Percentiles rank a stretch among this genome's conserved stretches.
phyloP scores from a whole-genome alignment of 2,888 invertebrate species.

The Trachelus tabidus region DNA sequence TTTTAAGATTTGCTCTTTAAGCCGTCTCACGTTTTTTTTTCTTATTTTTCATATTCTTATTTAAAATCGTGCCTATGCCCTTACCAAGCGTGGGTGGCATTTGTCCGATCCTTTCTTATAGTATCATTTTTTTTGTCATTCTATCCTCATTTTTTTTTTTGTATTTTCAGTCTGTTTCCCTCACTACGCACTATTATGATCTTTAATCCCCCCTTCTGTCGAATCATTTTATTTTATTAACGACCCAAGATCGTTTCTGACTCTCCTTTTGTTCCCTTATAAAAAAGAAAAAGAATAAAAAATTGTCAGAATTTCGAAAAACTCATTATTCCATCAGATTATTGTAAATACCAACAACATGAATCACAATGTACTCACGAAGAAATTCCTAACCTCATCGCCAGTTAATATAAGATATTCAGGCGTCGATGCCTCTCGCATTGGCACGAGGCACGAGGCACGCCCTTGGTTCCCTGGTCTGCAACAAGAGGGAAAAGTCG shows the following conservation, averaged over 20 bases:
- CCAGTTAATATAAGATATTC: not conserved
- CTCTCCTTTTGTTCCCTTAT: not conserved
- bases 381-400: not conserved
- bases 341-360: not conserved
- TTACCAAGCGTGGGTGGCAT: constrained; percentile 28
- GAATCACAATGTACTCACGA: not conserved
- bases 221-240: not conserved
- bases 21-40: constrained; percentile 58
- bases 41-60: constrained; percentile 27
- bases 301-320: not conserved
- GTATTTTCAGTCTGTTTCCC: not conserved
- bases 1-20: constrained; percentile 64
- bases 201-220: not conserved
- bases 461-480: not conserved
- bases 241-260: not conserved
- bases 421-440: not conserved
- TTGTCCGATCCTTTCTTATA: not conserved
- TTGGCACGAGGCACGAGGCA: constrained; percentile 1
- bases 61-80: constrained; percentile 15
- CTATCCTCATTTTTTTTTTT: constrained; percentile 1
- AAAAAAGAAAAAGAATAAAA: not conserved
- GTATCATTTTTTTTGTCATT: constrained; percentile 9
- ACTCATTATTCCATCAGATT: not conserved
- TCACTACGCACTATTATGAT: not conserved
- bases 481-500: constrained; percentile 14